Conservation (phyloP, 2,113 vertebrate species). For the Electrona antarctica region DNA sequence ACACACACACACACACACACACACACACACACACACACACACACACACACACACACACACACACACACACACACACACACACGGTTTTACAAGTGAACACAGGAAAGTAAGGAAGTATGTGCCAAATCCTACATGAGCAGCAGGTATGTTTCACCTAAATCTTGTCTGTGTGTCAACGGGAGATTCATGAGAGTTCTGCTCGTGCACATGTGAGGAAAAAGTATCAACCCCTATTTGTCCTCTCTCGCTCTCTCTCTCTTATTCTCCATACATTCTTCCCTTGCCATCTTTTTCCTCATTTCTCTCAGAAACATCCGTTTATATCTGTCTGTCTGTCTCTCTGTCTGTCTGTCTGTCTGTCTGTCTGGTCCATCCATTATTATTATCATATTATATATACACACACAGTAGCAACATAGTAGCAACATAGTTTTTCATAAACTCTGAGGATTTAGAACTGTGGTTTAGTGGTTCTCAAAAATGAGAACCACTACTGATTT, state of each 20-base stretch:
- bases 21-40: not conserved
- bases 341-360: not conserved
- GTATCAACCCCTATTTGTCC: slow-evolving; percentile 15
- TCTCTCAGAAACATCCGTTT: not conserved
- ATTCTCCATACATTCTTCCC: not conserved
- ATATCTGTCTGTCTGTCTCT: not conserved
- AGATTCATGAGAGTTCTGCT: not conserved
- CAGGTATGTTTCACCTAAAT: not conserved
- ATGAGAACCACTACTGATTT: too few relatives aligned
- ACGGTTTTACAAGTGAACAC: not conserved
- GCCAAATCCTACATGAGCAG: slow-evolving; percentile 14
- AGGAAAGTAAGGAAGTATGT: slow-evolving; percentile 9
- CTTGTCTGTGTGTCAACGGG: not conserved
- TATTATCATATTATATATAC: too few relatives aligned
- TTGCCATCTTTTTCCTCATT: not conserved
- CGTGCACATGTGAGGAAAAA: slow-evolving; percentile 8
- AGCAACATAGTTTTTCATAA: too few relatives aligned
- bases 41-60: slow-evolving; percentile 8
- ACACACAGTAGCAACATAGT: too few relatives aligned
- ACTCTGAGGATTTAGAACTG: too few relatives aligned
- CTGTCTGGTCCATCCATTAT: not conserved
- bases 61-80: slow-evolving; percentile 9
- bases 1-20: not conserved
- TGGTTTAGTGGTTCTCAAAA: too few relatives aligned
- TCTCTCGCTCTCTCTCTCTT: slow-evolving; percentile 5